Conservation (phyloP, 2,888 invertebrate species). For the Noctua comes region DNA sequence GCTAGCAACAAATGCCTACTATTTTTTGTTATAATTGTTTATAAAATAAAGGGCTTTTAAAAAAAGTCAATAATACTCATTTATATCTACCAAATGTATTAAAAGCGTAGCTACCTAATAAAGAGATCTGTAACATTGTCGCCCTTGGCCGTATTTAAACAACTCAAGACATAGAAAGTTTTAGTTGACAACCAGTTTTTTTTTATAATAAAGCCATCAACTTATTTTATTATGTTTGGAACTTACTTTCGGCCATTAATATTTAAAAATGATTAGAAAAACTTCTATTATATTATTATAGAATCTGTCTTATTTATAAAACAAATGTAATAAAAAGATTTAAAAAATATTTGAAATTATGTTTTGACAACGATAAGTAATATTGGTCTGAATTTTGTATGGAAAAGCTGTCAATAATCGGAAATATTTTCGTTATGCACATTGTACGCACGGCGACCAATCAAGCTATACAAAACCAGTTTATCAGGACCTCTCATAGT, state of each 20-base stretch:
- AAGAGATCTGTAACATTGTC: too few relatives aligned
- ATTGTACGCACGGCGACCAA: too few relatives aligned
- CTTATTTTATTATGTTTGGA: constrained; percentile 8
- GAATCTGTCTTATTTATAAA: constrained; percentile 1
- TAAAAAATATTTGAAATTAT: not conserved
- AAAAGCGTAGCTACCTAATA: too few relatives aligned
- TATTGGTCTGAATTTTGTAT: too few relatives aligned
- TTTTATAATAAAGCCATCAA: constrained; percentile 39
- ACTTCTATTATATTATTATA: too few relatives aligned
- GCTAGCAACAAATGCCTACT: not conserved
- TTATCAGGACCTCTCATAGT: too few relatives aligned
- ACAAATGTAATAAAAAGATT: not conserved
- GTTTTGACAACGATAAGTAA: not conserved
- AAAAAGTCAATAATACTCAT: too few relatives aligned
- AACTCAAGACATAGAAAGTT: constrained; percentile 40
- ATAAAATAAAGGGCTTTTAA: too few relatives aligned
- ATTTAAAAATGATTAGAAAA: too few relatives aligned
- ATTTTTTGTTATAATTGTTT: too few relatives aligned
- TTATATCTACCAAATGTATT: not conserved
- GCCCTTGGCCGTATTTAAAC: constrained; percentile 7
- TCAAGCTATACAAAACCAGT: too few relatives aligned
- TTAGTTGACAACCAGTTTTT: constrained; percentile 40
- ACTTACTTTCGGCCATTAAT: too few relatives aligned
- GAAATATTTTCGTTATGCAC: not conserved
- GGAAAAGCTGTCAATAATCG: not conserved